Evolutionary conservation across 2,113 vertebrate species (phyloP), one percentile per base, ranked within the genome.

Genomic region (Columba livia): DNA sequence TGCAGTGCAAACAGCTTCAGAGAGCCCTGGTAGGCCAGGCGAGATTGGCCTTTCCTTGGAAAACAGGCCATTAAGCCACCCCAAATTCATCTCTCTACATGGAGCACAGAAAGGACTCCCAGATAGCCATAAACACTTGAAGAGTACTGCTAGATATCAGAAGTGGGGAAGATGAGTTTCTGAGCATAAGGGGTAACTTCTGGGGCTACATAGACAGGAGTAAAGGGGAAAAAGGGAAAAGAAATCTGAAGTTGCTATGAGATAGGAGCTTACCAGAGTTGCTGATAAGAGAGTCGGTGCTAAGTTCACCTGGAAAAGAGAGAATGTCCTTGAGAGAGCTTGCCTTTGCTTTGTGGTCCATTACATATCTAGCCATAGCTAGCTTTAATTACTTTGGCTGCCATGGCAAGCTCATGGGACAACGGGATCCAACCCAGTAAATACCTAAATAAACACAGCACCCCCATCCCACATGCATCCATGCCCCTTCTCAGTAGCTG

Each of bases 301-400:
- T 50, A 85, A 32, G 4, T 44, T 58, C 93, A 89, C 13, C 95
- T 97, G 78, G 58, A 96, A 97, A 95, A 96, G 42, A 97, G 48
- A 94, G 48, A 94, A 89, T 9, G 8, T 61, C 77, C 57, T 87
- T 95, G 50, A 88, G 53, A 89, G 67, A 85, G 7, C n/a, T 69
- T 75, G 28, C 36, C 15, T 72, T 91, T 88, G 23, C n/a, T 81
- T 61, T 61, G 60, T 20, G 31, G 12, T 60, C 19, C 21, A 13
- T 74, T 44, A 71, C 38, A 60, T 7, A 86, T 60, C 8, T 66
- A 81, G 66, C 24, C 47, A 72, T 21, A 72, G 32, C 12, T 42
- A 84, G 20, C 34, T 25, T 74, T 53, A 84, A 50, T 38, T 44
- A 53, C 36, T 26, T 56, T 65, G 67, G 19, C 62, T 3, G 14